These are phyloP conservation scores for Heteropelma amictum DNA, from an alignment of 2,888 invertebrate genomes.

Conservation along the genomic window DNA sequence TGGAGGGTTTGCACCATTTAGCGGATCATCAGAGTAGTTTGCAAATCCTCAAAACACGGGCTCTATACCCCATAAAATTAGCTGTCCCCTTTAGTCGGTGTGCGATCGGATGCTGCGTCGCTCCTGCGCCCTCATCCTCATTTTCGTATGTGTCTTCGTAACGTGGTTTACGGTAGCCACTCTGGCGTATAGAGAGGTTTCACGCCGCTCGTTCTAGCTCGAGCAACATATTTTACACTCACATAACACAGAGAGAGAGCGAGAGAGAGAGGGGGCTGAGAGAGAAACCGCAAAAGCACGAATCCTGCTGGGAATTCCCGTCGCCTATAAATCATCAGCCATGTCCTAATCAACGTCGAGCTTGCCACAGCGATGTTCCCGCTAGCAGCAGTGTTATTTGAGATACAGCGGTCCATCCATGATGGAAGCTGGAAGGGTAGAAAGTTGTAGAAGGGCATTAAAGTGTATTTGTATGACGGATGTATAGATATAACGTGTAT, in stretches of 20 bases:
- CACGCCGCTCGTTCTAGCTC: constrained; percentile 32
- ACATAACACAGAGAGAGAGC: constrained; percentile 23
- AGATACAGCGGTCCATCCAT: constrained; percentile 5
- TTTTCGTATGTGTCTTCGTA: constrained; percentile 54
- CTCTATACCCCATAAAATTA: not conserved
- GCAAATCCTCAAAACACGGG: constrained; percentile 49
- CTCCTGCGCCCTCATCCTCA: constrained; percentile 1
- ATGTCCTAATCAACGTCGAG: constrained; percentile 57
- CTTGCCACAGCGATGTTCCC: constrained; percentile 38
- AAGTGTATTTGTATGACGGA: constrained; percentile 7
- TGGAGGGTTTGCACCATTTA: constrained; percentile 46
- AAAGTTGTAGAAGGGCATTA: constrained; percentile 4
- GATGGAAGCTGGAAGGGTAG: not conserved
- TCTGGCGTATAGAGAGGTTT: constrained; percentile 18
- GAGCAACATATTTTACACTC: constrained; percentile 54
- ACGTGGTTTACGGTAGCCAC: constrained; percentile 52
- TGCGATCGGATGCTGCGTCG: constrained; percentile 1
- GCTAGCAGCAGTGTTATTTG: not conserved
- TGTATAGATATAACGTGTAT: not conserved
- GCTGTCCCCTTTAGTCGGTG: not conserved
- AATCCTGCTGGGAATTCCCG: constrained; percentile 52
- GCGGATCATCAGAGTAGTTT: constrained; percentile 50
- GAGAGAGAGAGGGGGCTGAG: constrained; percentile 8
- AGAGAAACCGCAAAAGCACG: constrained; percentile 8
- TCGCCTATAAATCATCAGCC: constrained; percentile 55